Base-by-base conservation (phyloP, 2,888 invertebrate genomes). In the Erebia epiphron region DNA sequence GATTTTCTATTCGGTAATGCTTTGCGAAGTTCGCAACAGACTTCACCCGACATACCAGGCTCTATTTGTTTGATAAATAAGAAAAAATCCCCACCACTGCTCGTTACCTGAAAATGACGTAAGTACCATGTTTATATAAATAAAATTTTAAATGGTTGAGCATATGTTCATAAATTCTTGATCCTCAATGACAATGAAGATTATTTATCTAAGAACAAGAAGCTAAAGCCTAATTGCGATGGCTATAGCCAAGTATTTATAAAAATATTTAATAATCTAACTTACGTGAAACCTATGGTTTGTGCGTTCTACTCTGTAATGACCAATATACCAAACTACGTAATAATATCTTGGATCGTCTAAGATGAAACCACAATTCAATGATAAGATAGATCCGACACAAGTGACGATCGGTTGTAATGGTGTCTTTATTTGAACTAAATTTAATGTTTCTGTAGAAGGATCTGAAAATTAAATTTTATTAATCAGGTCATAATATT, bases 201-300 rank as follows among this genome's bases (percentile, higher is more conserved):
- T 26, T 26, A 26, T 26, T 26, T 26, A 26, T 35, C 35, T 35
- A 35, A 35, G 7, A 35, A 35, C 7, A 35, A 35, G 4, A 26
- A 26, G 26, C 26, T 26, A 35, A 35, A 7, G 35, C 35, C 35
- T 35, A 0, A 35, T 7, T 35, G 35, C 26, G 26, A 26, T 26
- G 26, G 26, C 35, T 35, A 35, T 35, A 35, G 7, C 35, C 7
- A 35, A 35, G 35, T 35, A 35, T 35, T 7, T 35, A 35, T 35
- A 35, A 35, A 35, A 7, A 35, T 7, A 35, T 35, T 35, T 3
- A 64, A 14, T 2, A 46, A 11, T 46, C 52, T 57, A 67, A 80
- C 82, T 82, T 75, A 84, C 84, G 16, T 75, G 68, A 71, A 83
- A 84, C n/a, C 76, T 75, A 26, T 77, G 80, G 71, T 80, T 82